Conservation (phyloP, 2,113 vertebrate species). For the Cettia cetti region DNA sequence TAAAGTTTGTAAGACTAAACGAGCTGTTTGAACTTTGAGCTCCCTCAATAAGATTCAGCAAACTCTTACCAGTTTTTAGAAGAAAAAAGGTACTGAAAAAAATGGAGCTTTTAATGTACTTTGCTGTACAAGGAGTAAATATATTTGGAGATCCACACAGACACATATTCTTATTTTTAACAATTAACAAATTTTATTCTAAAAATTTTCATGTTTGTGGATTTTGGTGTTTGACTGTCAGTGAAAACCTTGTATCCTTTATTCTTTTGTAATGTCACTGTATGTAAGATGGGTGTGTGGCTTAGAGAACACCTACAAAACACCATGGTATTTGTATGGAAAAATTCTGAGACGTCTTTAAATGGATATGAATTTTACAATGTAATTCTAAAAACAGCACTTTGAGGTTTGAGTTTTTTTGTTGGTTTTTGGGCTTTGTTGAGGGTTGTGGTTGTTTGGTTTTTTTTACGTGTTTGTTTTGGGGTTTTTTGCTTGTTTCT, state of each 20-base stretch:
- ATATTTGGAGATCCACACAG: not conserved
- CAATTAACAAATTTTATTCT: not conserved
- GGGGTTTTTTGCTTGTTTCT: not conserved
- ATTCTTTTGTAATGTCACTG: not conserved
- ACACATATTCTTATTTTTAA: not conserved
- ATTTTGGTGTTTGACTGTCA: not conserved
- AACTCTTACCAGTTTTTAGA: not conserved
- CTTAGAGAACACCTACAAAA: not conserved
- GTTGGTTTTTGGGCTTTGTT: not conserved
- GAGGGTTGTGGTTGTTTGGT: not conserved
- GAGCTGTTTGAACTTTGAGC: not conserved
- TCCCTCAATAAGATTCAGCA: not conserved
- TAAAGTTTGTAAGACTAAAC: not conserved
- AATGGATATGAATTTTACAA: not conserved
- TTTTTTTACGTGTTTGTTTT: not conserved
- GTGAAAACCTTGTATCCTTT: not conserved
- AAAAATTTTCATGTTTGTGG: not conserved
- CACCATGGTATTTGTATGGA: not conserved
- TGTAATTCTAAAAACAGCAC: not conserved
- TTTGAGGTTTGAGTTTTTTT: not conserved
- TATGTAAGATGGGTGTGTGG: not conserved
- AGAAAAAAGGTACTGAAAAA: not conserved
- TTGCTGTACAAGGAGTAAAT: not conserved
- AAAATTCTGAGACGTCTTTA: not conserved
- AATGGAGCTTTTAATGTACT: not conserved